Conservation (phyloP, 37 sponge, comb jelly and placozoan genomes). For the Lycopodina hypogea region DNA sequence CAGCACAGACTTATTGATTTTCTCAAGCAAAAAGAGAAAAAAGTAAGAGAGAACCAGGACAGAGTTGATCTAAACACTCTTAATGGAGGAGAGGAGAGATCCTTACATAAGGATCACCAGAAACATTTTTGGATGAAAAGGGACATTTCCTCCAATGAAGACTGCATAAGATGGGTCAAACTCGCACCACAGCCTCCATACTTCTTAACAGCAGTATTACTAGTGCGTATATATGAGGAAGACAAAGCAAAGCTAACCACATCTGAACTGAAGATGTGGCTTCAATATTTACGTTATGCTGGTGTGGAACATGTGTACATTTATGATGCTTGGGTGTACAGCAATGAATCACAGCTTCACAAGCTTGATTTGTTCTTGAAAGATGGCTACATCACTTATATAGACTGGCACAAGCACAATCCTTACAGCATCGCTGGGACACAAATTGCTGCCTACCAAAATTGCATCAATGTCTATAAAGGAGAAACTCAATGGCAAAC, state of each 20-base stretch:
- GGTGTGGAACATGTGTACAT: slow-evolving; percentile 82
- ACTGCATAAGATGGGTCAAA: not conserved
- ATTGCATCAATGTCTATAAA: slow-evolving; percentile 51
- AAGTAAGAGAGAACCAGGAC: too few relatives aligned
- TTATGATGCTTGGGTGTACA: slow-evolving; percentile 60
- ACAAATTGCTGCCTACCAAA: slow-evolving; percentile 71
- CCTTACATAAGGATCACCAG: too few relatives aligned
- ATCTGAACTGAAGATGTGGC: slow-evolving; percentile 65
- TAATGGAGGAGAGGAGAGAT: too few relatives aligned
- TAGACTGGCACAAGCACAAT: slow-evolving; percentile 58
- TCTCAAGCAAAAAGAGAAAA: too few relatives aligned
- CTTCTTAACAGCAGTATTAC: slow-evolving; percentile 63
- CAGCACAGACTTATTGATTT: too few relatives aligned
- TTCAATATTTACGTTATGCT: slow-evolving; percentile 58
- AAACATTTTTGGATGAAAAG: not conserved
- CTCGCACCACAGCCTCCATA: slow-evolving; percentile 31
- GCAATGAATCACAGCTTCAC: slow-evolving; percentile 45
- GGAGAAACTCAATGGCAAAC: slow-evolving; percentile 57
- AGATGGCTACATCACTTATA: slow-evolving; percentile 60
- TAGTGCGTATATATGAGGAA: slow-evolving; percentile 53
- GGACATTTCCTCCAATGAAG: not conserved
- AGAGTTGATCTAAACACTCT: too few relatives aligned
- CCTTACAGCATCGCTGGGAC: slow-evolving; percentile 54
- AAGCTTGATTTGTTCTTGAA: slow-evolving; percentile 10
- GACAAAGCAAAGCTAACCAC: slow-evolving; percentile 58